Conservation (phyloP, 2,113 vertebrate genomes). For the Cyanoramphus novaezelandiae region DNA sequence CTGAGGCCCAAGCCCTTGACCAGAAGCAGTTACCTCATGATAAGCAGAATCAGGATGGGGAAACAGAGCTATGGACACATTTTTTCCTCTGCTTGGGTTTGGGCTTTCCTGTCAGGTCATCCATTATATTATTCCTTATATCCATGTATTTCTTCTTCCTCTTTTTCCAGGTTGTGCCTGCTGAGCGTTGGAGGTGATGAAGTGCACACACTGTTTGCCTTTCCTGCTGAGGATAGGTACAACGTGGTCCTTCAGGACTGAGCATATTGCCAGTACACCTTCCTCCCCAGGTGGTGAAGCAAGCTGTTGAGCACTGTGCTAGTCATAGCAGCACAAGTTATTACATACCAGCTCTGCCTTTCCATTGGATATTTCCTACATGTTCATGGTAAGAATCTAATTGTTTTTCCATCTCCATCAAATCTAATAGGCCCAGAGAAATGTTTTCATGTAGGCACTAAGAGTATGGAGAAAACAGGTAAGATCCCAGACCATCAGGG, state of each 20-base stretch:
- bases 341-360: neutral
- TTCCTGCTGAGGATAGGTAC: neutral
- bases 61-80: neutral
- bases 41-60: neutral
- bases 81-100: neutral
- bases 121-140: neutral
- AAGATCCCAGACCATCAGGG: neutral
- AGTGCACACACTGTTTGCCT: neutral
- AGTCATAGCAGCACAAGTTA: neutral
- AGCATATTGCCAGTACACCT: neutral
- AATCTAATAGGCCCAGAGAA: neutral
- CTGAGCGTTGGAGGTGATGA: neutral
- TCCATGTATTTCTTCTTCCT: neutral
- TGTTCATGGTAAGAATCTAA: neutral
- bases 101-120: neutral
- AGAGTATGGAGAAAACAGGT: neutral
- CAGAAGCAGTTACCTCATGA: neutral
- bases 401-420: neutral
- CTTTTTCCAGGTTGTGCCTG: neutral
- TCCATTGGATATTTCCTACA: neutral
- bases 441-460: neutral
- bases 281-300: neutral
- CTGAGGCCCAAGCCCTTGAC: neutral
- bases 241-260: fast-evolving
- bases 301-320: no score